Conservation (phyloP, 2,888 invertebrate genomes). For the Archips crataeganus region DNA sequence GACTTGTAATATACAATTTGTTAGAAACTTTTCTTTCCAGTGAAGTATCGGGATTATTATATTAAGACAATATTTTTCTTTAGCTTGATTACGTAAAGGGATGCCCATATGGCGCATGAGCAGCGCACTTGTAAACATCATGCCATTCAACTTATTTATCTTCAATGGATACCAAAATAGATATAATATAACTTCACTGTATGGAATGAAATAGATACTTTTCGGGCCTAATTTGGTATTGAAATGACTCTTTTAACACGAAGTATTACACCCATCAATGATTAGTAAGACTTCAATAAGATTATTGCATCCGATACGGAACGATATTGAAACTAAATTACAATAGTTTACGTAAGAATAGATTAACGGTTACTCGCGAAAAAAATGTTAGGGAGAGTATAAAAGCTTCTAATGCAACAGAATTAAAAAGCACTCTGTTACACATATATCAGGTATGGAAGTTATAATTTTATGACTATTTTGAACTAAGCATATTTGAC, state of each 20-base stretch:
- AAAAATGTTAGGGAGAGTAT: constrained; percentile 8
- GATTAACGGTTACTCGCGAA: constrained; percentile 17
- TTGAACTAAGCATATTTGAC: background rate
- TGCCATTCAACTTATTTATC: constrained; percentile 48
- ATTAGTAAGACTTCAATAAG: constrained; percentile 11
- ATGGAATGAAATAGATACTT: background rate
- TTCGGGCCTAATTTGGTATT: background rate
- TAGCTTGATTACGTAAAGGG: constrained; percentile 36
- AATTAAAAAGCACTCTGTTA: background rate
- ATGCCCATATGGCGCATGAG: constrained; percentile 41
- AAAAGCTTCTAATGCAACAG: background rate
- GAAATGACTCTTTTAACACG: background rate
- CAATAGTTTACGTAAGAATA: constrained; percentile 27
- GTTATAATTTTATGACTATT: background rate
- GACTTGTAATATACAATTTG: background rate
- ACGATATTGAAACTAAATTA: constrained; percentile 8
- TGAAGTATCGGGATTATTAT: constrained; percentile 18
- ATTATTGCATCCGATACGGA: constrained; percentile 7
- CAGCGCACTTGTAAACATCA: constrained; percentile 40
- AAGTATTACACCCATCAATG: constrained; percentile 8
- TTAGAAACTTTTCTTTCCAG: constrained; percentile 8
- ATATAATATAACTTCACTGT: background rate
- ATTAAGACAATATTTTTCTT: constrained; percentile 22
- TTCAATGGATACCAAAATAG: constrained; percentile 44
- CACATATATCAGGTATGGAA: background rate